Percentiles rank a stretch among this genome's conserved stretches.
These are phyloP conservation scores for Julus scandinavius DNA, from an alignment of 2,888 invertebrate genomes.

Conservation along the genomic window DNA sequence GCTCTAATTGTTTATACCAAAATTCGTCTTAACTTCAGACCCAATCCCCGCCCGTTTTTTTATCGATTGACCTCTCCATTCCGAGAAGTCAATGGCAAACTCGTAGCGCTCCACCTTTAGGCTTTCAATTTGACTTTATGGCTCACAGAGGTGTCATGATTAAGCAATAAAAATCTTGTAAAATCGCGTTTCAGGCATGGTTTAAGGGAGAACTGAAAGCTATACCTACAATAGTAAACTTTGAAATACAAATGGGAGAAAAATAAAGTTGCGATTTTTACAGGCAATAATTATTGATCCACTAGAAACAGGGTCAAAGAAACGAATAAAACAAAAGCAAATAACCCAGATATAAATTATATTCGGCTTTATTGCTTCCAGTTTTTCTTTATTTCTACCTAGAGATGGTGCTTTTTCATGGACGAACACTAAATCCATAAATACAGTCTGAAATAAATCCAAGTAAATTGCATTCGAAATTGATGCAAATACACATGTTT, in stretches of 20 bases:
- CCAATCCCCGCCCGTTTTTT: background rate
- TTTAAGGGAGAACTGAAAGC: background rate
- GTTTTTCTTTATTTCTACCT: background rate
- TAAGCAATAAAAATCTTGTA: conserved; percentile 38
- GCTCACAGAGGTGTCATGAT: conserved; percentile 38
- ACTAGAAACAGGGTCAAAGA: conserved; percentile 11
- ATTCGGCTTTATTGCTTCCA: background rate
- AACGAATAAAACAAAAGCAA: background rate
- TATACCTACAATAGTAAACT: conserved; percentile 5
- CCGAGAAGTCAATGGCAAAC: background rate
- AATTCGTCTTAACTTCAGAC: background rate
- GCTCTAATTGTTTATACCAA: background rate
- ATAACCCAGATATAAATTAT: background rate
- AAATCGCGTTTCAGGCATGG: background rate
- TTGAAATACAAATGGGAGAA: background rate
- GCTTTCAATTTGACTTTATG: conserved; percentile 28
- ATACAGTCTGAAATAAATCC: too few species aligned
- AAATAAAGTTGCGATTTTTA: conserved; percentile 27
- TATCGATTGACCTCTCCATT: background rate
- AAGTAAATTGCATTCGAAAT: too few species aligned
- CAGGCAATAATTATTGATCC: conserved; percentile 22
- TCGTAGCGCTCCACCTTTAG: background rate
- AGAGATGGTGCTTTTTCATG: background rate
- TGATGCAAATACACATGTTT: too few species aligned
- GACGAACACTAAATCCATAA: too few species aligned